A percentile compares a stretch with the other conserved stretches of the same genome.
phyloP scores from a whole-genome alignment of 2,113 vertebrate genomes.

The Solenodon paradoxus region DNA sequence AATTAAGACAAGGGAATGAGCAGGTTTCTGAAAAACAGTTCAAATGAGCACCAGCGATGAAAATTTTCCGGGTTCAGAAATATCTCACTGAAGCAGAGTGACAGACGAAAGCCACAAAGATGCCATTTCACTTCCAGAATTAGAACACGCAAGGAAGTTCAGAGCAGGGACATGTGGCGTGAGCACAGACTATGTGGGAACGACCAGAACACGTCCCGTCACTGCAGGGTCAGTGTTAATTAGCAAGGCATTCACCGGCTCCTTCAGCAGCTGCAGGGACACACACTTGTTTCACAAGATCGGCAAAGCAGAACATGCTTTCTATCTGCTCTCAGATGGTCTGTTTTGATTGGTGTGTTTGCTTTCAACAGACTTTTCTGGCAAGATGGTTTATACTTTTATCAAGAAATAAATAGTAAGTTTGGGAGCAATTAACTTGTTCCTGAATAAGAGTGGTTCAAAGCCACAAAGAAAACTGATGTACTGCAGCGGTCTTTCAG shows the following conservation, averaged over 20 bases:
- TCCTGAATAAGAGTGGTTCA: conserved; percentile 78
- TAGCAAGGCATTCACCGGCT: neutral
- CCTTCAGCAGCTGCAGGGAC: neutral
- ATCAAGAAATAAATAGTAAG: conserved; percentile 76
- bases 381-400: conserved; percentile 45
- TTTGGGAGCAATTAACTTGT: conserved; percentile 75
- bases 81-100: neutral
- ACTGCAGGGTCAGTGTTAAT: neutral
- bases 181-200: neutral
- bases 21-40: neutral
- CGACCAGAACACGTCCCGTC: neutral
- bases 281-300: neutral
- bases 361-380: conserved; percentile 72
- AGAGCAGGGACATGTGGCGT: neutral
- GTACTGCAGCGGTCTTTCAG: conserved; percentile 47
- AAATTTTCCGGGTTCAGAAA: neutral
- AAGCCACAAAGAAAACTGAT: conserved; percentile 55
- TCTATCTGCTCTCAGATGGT: conserved; percentile 70
- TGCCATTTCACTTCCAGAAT: neutral
- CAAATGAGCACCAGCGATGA: neutral
- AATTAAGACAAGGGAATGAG: neutral
- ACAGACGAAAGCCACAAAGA: neutral
- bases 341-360: conserved; percentile 72
- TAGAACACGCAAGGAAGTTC: neutral
- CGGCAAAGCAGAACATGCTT: neutral